Percentiles rank a stretch among this genome's conserved stretches.
These are phyloP conservation scores for Mactromeris polynyma DNA, from an alignment of 2,888 invertebrate genomes.

Conservation along the genomic window DNA sequence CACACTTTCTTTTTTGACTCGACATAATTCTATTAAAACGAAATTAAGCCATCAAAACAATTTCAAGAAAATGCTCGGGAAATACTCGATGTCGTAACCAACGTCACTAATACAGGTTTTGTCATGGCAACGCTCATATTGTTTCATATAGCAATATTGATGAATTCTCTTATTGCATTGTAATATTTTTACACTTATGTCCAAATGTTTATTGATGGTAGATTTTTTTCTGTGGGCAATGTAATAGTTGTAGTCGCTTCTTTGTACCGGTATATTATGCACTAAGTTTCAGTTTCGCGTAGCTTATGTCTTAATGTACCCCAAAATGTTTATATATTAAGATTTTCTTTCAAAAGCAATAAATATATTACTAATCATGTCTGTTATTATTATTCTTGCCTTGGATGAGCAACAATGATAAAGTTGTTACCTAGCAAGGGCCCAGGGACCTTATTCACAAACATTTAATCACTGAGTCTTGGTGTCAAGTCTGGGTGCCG, in stretches of 20 bases:
- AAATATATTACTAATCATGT: constrained; percentile 53
- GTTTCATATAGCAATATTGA: neutral
- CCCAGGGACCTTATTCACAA: no score
- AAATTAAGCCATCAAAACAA: no score
- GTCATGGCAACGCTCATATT: no score
- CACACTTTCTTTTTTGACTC: no score
- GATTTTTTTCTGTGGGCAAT: constrained; percentile 15
- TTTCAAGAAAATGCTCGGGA: no score
- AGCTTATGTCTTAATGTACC: constrained; percentile 40
- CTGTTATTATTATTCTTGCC: constrained; percentile 2
- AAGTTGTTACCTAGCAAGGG: no score
- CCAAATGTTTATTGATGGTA: constrained; percentile 21
- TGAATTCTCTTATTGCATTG: neutral
- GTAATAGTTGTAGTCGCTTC: constrained; percentile 38
- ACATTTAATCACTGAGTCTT: no score
- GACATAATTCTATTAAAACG: no score
- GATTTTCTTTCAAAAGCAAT: constrained; percentile 55
- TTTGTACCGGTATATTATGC: constrained; percentile 34
- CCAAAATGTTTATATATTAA: constrained; percentile 51
- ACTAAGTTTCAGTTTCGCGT: constrained; percentile 45
- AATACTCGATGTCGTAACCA: no score
- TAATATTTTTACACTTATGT: neutral
- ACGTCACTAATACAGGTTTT: no score
- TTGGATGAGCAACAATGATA: no score
- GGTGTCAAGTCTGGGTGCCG: no score